phyloP scores from a whole-genome alignment of 1,140 invertebrate genomes.

The Drosophila triauraria region DNA sequence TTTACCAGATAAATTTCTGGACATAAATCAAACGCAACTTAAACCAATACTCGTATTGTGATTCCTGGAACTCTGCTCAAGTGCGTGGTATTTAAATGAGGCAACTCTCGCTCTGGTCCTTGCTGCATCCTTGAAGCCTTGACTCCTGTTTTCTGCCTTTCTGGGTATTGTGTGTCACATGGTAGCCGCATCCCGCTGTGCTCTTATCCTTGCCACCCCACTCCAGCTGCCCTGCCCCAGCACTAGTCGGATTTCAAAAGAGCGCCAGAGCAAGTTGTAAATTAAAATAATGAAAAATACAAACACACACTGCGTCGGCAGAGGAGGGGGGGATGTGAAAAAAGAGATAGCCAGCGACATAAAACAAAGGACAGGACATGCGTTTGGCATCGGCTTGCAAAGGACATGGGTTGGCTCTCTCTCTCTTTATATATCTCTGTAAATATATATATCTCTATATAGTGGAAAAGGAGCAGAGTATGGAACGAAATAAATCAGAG shows the following conservation, averaged over 20 bases:
- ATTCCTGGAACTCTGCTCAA: conserved; percentile 27
- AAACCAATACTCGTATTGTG: not conserved
- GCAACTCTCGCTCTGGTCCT: not conserved
- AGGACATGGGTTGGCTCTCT: conserved; percentile 24
- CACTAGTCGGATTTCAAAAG: conserved; percentile 67
- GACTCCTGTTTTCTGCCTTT: conserved; percentile 20
- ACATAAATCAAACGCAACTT: conserved; percentile 7
- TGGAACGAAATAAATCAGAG: conserved; percentile 17
- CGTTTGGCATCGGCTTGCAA: conserved; percentile 72
- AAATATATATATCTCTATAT: not conserved
- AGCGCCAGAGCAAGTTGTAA: conserved; percentile 68
- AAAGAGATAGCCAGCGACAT: conserved; percentile 33
- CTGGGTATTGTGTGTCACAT: conserved; percentile 28
- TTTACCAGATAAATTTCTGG: not conserved
- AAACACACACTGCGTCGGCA: conserved; percentile 28
- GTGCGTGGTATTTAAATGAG: conserved; percentile 14
- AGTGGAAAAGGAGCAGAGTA: conserved; percentile 7
- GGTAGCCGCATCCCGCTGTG: conserved; percentile 47
- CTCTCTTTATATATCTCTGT: not conserved
- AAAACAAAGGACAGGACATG: conserved; percentile 57
- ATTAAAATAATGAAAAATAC: conserved; percentile 77
- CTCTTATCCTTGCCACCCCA: conserved; percentile 11
- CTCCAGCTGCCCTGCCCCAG: not conserved
- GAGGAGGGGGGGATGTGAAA: not conserved
- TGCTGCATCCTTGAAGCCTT: not conserved